These are phyloP conservation scores for Meteorus cinctellus DNA, from an alignment of 2,888 invertebrate species.

Conservation along the genomic window DNA sequence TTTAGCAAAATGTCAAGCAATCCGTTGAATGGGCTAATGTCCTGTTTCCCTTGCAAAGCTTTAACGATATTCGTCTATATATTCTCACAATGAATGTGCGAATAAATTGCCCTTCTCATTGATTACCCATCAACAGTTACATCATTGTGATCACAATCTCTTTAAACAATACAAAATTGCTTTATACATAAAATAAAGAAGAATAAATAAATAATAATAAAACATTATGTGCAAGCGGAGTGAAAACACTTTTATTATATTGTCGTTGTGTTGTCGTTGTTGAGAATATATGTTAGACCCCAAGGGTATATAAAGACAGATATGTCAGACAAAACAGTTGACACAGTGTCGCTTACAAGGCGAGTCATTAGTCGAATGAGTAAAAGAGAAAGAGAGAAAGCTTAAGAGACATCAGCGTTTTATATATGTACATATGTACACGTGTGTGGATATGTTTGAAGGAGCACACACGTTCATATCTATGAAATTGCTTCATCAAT, in stretches of 20 bases:
- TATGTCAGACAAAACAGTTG: slow-evolving; percentile 56
- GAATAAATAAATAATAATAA: slow-evolving; percentile 2
- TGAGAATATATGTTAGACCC: background rate
- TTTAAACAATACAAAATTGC: slow-evolving; percentile 2
- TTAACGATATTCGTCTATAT: slow-evolving; percentile 35
- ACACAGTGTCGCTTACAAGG: slow-evolving; percentile 64
- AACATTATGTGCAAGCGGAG: background rate
- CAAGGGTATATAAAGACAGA: slow-evolving; percentile 8
- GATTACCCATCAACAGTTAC: slow-evolving; percentile 30
- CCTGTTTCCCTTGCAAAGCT: slow-evolving; percentile 29
- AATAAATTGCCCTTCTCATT: slow-evolving; percentile 34
- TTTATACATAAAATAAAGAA: slow-evolving; percentile 7
- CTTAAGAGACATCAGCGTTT: slow-evolving; percentile 27
- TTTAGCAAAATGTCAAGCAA: slow-evolving; percentile 68
- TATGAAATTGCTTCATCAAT: slow-evolving; percentile 67
- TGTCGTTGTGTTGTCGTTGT: background rate
- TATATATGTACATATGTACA: slow-evolving; percentile 41
- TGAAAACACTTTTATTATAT: background rate
- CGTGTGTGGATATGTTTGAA: slow-evolving; percentile 58
- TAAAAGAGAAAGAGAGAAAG: slow-evolving; percentile 4
- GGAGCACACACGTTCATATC: slow-evolving; percentile 64
- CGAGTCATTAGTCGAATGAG: slow-evolving; percentile 68
- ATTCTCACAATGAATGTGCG: slow-evolving; percentile 28
- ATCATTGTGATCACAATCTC: slow-evolving; percentile 6
- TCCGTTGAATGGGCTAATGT: slow-evolving; percentile 58